Evolutionary conservation across 1,140 invertebrate genomes (phyloP).

Genomic region (Stratiolaelaps scimitus): DNA sequence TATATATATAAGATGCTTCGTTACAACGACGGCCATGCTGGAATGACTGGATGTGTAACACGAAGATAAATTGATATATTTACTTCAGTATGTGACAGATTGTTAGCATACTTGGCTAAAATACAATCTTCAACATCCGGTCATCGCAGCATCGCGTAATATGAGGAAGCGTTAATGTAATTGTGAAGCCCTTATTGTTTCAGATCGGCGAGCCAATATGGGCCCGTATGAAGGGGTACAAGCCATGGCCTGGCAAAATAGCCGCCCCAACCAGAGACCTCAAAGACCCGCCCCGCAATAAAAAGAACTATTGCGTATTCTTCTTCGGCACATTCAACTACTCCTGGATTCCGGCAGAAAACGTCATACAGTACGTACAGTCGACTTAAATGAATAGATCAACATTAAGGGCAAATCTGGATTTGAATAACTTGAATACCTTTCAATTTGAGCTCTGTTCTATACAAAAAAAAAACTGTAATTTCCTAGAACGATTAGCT

Average conservation of each 20-base stretch:
- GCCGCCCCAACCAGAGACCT: slow-evolving; percentile 41
- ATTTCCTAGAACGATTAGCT: not conserved
- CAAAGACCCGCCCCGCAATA: slow-evolving; percentile 44
- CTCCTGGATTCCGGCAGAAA: slow-evolving; percentile 33
- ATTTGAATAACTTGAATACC: no score
- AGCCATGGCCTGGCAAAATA: slow-evolving; percentile 39
- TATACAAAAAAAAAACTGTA: no score
- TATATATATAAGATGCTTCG: no score
- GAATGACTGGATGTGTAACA: no score
- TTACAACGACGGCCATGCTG: no score
- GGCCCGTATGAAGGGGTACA: slow-evolving; percentile 41
- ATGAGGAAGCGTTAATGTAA: slow-evolving; percentile 11
- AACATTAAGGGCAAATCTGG: no score
- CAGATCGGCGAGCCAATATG: slow-evolving; percentile 37
- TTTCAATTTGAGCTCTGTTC: not conserved
- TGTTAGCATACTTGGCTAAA: no score
- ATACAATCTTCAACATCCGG: not conserved
- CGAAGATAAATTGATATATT: no score
- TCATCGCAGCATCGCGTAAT: not conserved
- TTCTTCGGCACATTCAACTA: slow-evolving; percentile 88
- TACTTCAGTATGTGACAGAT: no score
- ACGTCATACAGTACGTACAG: not conserved
- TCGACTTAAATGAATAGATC: no score
- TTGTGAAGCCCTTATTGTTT: slow-evolving; percentile 27
- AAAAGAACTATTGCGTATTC: slow-evolving; percentile 64